Conservation (phyloP, 2,113 vertebrate genomes). For the Dunckerocampus dactyliophorus region DNA sequence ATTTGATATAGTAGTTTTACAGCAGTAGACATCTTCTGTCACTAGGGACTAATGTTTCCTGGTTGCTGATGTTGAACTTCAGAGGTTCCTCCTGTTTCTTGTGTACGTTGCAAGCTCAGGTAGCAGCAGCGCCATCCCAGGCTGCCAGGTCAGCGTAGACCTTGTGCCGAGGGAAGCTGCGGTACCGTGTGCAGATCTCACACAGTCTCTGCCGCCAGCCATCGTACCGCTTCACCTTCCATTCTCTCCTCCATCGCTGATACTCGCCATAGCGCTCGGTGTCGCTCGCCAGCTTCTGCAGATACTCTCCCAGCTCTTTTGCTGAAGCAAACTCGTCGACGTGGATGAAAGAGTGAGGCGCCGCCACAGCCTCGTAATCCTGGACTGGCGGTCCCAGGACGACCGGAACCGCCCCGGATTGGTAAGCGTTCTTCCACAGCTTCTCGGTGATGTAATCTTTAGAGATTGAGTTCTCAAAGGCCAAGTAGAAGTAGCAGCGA, state of each 20-base stretch:
- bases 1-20: no score
- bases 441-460: constrained; percentile 94
- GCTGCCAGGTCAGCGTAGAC: constrained; percentile 72
- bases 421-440: constrained; percentile 84
- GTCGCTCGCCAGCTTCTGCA: constrained; percentile 68
- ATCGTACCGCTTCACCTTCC: constrained; percentile 64
- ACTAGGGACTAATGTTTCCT: no score
- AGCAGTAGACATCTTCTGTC: no score
- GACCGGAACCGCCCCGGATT: constrained; percentile 77
- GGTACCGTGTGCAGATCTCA: constrained; percentile 71
- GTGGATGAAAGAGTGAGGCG: constrained; percentile 82
- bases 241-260: constrained; percentile 75
- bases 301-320: constrained; percentile 71
- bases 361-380: constrained; percentile 80
- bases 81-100: no score
- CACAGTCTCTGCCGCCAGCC: constrained; percentile 88
- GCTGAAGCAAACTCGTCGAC: constrained; percentile 81
- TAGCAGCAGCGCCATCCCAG: constrained; percentile 61
- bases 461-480: constrained; percentile 86
- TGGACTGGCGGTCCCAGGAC: constrained; percentile 79
- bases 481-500: constrained; percentile 86
- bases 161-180: constrained; percentile 54
- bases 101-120: no score
- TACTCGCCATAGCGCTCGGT: constrained; percentile 71
- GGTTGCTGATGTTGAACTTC: no score